These are phyloP conservation scores for Euglossa dilemma DNA, from an alignment of 1,140 invertebrate genomes.

Conservation along the genomic window DNA sequence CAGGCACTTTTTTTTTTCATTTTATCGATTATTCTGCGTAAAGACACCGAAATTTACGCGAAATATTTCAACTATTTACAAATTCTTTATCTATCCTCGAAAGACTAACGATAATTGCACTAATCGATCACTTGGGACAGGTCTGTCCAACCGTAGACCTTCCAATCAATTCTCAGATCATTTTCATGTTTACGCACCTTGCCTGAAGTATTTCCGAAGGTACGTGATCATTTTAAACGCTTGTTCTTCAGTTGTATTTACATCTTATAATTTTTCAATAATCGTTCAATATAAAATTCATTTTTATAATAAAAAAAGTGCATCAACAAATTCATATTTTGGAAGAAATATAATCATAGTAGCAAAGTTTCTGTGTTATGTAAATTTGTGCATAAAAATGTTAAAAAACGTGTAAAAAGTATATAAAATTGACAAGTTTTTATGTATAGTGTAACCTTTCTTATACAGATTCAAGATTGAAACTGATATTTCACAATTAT, in stretches of 20 bases:
- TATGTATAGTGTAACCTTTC: neutral
- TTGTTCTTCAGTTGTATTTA: neutral
- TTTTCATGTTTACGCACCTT: neutral
- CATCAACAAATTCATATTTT: neutral
- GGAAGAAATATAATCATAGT: neutral
- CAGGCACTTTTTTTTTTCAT: conserved; percentile 59
- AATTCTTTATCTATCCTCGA: conserved; percentile 38
- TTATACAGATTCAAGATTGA: neutral
- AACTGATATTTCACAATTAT: neutral
- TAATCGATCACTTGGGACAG: conserved; percentile 46
- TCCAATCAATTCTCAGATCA: neutral
- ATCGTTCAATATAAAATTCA: neutral
- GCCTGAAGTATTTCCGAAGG: neutral
- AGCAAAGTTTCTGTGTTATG: neutral
- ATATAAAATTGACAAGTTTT: neutral
- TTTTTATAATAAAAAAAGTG: neutral
- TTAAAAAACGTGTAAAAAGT: neutral
- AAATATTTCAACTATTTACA: conserved; percentile 56
- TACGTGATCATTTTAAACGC: neutral
- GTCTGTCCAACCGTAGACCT: conserved; percentile 20
- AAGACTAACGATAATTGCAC: conserved; percentile 70
- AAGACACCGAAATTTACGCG: neutral
- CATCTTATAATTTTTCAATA: neutral
- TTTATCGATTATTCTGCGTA: neutral
- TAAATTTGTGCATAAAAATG: neutral